Base-by-base conservation (phyloP, 30 jellyfish, hydroid and myxozoan genomes). In the Catostylus mosaicus region DNA sequence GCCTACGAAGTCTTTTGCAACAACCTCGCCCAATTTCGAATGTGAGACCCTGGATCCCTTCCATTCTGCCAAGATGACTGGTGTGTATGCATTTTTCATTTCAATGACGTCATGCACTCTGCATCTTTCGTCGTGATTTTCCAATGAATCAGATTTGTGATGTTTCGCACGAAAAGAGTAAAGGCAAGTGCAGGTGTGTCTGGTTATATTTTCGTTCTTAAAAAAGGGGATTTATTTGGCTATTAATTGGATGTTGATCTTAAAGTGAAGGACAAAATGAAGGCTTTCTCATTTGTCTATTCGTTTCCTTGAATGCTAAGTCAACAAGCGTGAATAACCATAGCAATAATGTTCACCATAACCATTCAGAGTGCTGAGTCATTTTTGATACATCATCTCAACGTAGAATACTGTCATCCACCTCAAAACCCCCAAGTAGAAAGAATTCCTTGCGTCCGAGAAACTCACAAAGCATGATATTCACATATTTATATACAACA, bases 41-140 rank as follows among this genome's bases (percentile, higher is more conserved):
- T 4, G 63, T 48, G 20, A 6, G 23, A 4, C 20, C 20, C 24
- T 48, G 63, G 63, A 4, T 48, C 24, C 24, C 11, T 2, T 48
- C 27, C 63, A 3, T 16, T 48, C 63, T 48, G 63, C 63, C 14
- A 48, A 48, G 63, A 48, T 48, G 63, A 48, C 63, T 48, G 63
- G 24, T 48, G n/a, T n/a, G 63, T 16, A 48, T 48, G 63, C 63
- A 48, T 48, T 2, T 16, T 23, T 48, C 63, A 16, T 27, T 48
- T 48, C 63, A 16, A 9, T 48, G 24, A 27, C 63, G 63, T 48
- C 63, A 48, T 48, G 63, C 63, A 48, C 63, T 48, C 24, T 48
- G 63, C 63, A 48, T 48, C 24, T 48, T 48, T 48, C 24, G 23
- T 8, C 63, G 63, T 4, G 4, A 23, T 48, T 48, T 16, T 16